Evolutionary conservation across 2,113 vertebrate species (phyloP), one percentile per base, ranked within the genome.

Genomic region (Theropithecus gelada): DNA sequence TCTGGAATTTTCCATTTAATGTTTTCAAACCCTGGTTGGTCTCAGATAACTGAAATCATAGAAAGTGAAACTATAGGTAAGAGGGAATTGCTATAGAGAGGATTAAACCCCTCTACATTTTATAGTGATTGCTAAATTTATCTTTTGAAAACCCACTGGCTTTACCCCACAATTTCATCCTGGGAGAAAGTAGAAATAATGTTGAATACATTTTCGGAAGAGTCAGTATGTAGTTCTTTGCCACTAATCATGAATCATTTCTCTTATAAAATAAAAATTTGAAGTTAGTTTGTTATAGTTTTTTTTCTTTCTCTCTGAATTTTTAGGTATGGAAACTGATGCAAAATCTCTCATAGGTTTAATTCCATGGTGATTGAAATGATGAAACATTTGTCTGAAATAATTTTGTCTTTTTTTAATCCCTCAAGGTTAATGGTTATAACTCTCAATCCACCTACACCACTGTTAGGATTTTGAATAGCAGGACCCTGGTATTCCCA

Each of bases 41-140:
- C 16, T 9, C 8, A 43, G 14, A 45, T 48, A 48, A 48, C 43
- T 48, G 75, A 48, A 48, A 78, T 43, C 75, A 78, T 40, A 45
- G 43, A 76, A 76, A 45, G 70, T 22, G 20, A 73, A 73, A 73
- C 72, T 6, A 13, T 1, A 75, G 40, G 5, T 25, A 75, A 75
- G 43, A 45, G 27, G 27, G 14, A 32, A 18, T 27, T 30, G 45
- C 73, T 45, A 25, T 30, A 68, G 59, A 93, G 43, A 94, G 75
- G 61, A 93, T 97, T 96, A 96, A 96, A 96, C 38, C 76, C 90
- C 35, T 97, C 68, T 76, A 85, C n/a, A 52, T 90, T 88, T 90
- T 76, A 55, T 11, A 92, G 80, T 90, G 83, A 75, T 89, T 94
- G 70, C 82, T 96, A 57, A 85, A 76, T 94, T 96, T 96, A 89